A percentile compares a stretch with the other conserved stretches of the same genome.
Conservation (phyloP, 2,113 vertebrate genomes). For the Brevimyrus niger region DNA sequence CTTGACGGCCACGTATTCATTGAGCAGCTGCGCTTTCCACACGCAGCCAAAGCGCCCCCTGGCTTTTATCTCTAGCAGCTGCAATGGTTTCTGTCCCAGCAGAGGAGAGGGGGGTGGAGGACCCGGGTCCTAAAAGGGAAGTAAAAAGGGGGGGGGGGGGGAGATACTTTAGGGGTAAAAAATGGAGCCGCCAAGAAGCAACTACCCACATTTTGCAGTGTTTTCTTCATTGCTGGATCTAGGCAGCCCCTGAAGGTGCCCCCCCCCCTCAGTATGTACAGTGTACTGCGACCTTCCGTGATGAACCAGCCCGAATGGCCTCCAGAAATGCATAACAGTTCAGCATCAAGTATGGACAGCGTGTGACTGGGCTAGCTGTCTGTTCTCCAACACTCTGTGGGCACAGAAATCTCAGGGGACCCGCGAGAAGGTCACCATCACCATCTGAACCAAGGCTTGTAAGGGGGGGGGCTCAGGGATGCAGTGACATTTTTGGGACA, state of each 20-base stretch:
- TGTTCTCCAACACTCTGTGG: not conserved
- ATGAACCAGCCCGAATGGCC: not conserved
- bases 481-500: not conserved
- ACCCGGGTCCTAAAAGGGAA: slow-evolving; percentile 74
- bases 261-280: not conserved
- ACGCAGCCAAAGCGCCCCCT: slow-evolving; percentile 94
- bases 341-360: not conserved
- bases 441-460: not conserved
- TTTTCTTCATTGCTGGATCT: not conserved
- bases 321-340: not conserved
- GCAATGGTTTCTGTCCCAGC: slow-evolving; percentile 86
- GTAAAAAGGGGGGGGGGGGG: not conserved
- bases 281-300: not conserved
- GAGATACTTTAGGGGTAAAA: not conserved
- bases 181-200: not conserved
- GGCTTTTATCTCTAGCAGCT: slow-evolving; percentile 91
- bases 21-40: slow-evolving; percentile 95
- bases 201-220: not conserved
- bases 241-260: not conserved
- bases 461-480: not conserved
- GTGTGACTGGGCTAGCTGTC: not conserved
- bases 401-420: not conserved
- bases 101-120: slow-evolving; percentile 83
- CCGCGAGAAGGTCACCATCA: not conserved
- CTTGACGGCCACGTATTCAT: slow-evolving; percentile 89